Evolutionary conservation across 1,140 invertebrate species (phyloP), one percentile per base, ranked within the genome.

Genomic region (Manduca sexta): DNA sequence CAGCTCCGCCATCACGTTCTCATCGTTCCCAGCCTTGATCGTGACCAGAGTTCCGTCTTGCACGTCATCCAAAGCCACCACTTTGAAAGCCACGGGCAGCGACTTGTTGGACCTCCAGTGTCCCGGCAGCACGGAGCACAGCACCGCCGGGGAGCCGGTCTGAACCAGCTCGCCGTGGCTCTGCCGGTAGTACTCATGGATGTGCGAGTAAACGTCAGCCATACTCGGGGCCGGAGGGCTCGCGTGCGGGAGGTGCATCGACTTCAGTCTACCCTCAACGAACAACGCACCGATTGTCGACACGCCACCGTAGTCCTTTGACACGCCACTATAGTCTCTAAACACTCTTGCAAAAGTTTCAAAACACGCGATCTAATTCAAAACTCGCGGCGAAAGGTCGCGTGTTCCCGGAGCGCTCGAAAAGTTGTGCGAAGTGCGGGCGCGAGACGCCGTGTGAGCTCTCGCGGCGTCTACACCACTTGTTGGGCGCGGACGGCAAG

Each of bases 41-140:
- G 94, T 96, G 8, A 99, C 97, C 48, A 96, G 73, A 0, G 97
- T 99, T 16, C 97, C 97, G 84, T 99, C 97, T 58, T 91, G 91
- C 13, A 99, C 92, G 52, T 98, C 95, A 50, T 95, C 94, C 35
- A 99, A 80, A 0, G 94, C 92, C 26, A 98, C 93, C 55, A 95
- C 93, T 87, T 95, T 96, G 88, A 98, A 99, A 1, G 96, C 94
- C 2, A 94, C 90, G 1, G 97, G 97, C 49, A 98, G 85, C 26
- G 95, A 97, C 81, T 99, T 99, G 87, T 98, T 98, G n/a, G 95
- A 97, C 21, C 97, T 86, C 97, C 97, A 98, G 68, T 98, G 97
- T 0, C 90, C 90, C 0, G 97, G 97, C 42, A 98, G 87, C 0
- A 91, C 92, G 8, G 95, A 95, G 86, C 97, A 99, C 6, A 98